phyloP scores from a whole-genome alignment of 2,888 invertebrate genomes.

The Dynastes grantii region DNA sequence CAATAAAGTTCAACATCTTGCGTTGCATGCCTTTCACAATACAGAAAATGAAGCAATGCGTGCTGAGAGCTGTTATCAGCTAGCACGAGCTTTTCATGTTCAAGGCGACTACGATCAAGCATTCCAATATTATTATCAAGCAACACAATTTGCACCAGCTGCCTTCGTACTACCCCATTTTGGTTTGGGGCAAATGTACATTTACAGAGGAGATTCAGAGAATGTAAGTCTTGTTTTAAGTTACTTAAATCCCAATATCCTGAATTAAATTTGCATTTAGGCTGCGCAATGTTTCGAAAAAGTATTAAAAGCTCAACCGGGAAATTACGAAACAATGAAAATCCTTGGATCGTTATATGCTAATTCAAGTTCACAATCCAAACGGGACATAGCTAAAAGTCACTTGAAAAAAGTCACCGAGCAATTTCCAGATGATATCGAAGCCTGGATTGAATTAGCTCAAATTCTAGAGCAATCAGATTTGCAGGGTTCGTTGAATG shows the following conservation, averaged over 20 bases:
- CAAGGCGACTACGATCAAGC: constrained; percentile 97
- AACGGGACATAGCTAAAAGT: constrained; percentile 93
- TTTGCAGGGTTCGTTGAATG: constrained; percentile 88
- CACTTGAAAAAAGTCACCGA: constrained; percentile 96
- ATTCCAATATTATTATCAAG: constrained; percentile 99
- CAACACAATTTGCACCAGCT: constrained; percentile 96
- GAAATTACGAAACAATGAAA: constrained; percentile 99
- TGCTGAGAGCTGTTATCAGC: constrained; percentile 98
- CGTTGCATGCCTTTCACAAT: constrained; percentile 97
- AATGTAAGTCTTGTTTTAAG: constrained; percentile 77
- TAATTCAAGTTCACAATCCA: constrained; percentile 89
- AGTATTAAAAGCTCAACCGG: constrained; percentile 96
- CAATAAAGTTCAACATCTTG: constrained; percentile 95
- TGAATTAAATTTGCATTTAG: constrained; percentile 70
- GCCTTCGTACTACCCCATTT: constrained; percentile 98
- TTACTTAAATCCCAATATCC: constrained; percentile 8
- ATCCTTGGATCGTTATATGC: constrained; percentile 98
- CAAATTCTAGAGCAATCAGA: constrained; percentile 98
- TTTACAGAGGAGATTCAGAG: constrained; percentile 95
- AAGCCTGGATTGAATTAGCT: constrained; percentile 99
- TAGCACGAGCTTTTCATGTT: constrained; percentile 96
- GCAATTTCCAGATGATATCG: constrained; percentile 98
- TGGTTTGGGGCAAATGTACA: constrained; percentile 99
- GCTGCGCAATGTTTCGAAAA: constrained; percentile 99
- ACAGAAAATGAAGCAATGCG: constrained; percentile 99